Evolutionary conservation across 2,113 vertebrate genomes (phyloP), one percentile per base, ranked within the genome.

Genomic region (Silurus glanis): DNA sequence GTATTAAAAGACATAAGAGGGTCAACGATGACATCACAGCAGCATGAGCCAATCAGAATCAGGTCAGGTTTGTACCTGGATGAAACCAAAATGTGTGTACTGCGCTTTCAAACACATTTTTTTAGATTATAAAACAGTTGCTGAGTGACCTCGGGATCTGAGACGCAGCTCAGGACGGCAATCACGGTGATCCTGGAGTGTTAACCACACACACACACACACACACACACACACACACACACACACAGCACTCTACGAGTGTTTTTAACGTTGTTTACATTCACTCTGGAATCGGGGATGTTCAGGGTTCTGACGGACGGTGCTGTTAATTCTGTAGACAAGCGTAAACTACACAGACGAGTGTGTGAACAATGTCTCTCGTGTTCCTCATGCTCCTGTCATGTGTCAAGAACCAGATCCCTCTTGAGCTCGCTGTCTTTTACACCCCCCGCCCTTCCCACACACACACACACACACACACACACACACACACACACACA

Each of bases 11-110:
- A 37, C 6, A 37, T 45, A 9, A 47, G 49, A 12, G 5, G 49
- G 23, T 45, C 56, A 21, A 7, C 23, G n/a, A 62, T 62, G 58
- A 80, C 55, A 80, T 79, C 75, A 79, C 51, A n/a, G n/a, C 51
- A 79, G 14, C 45, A 13, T 58, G n/a, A 82, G n/a, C 12, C 59
- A 59, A 75, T 82, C 79, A 82, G 56, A 86, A 53, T 55, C 28
- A 21, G 14, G 56, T 61, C 37, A 2, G 37, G 37, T 37, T 37
- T 37, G 37, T 37, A 37, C 37, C 37, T 37, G 37, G 37, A 64
- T 64, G 9, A 59, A 59, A 59, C 16, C 5, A 59, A 16, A 17
- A 59, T 59, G 37, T 37, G 37, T 37, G 37, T 37, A 37, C 37
- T 37, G 37, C 37, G 37, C 37, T 37, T 37, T 37, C 37, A 3